Evolutionary conservation across 2,888 invertebrate species (phyloP), one percentile per base, ranked within the genome.

Genomic region (Pristionchus japonicus): DNA sequence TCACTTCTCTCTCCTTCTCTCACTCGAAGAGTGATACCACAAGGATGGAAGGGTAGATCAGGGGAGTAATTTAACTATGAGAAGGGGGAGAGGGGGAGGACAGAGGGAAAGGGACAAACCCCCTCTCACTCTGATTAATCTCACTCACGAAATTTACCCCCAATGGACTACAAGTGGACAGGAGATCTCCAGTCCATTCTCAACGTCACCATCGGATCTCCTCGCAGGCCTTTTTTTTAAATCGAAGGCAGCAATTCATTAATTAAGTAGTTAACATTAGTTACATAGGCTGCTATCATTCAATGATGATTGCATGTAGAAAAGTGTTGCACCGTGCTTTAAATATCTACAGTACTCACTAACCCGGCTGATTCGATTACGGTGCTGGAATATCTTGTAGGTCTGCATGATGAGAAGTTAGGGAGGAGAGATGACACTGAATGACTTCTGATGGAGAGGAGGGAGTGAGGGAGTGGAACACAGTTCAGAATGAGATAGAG

Each of bases 351-450:
- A n/a, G n/a, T 70, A 70, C 11, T 6, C 34, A 74, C 74, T 20
- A 23, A 74, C 74, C 20, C 74, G 17, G 2, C 40, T 40, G 74
- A 74, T 74, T 40, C 74, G 74, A 74, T 74, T 37, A 20, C 40
- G 37, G n/a, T 74, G 74, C n/a, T 74, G 74, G 74, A 74, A 74
- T 74, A 74, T 74, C 40, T 74, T 74, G 74, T 74, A 74, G 0
- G 74, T 74, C 74, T 74, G 74, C 74, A 74, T 74, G 37, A 34
- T 70, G 82, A 74, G 82, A 43, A 47, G n/a, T n/a, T n/a, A n/a
- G n/a, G n/a, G 49, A 43, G 6, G 82, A 34, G 31, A 27, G 11
- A 80, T 27, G 82, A 43, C 23, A 40, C 47, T 49, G 82, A 52
- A 82, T 82, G 49, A 82, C 74, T 37, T n/a, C 23, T 23, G n/a